These are phyloP conservation scores for Chaetodon trifascialis DNA, from an alignment of 2,113 vertebrate species.

Conservation along the genomic window DNA sequence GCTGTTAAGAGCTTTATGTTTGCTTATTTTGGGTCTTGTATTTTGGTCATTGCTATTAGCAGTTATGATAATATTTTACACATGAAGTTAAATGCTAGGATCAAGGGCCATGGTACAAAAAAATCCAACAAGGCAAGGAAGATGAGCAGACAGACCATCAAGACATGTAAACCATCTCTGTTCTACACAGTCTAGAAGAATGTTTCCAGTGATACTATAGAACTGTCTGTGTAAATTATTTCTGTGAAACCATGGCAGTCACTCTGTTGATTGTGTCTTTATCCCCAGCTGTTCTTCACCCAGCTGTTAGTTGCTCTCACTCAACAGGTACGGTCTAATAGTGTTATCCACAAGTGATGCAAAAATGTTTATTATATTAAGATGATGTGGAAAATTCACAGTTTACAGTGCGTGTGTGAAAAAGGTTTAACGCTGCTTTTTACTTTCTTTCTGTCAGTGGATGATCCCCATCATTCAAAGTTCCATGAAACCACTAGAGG, in stretches of 20 bases:
- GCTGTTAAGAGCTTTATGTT: not conserved
- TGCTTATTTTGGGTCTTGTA: not conserved
- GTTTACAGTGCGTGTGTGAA: not conserved
- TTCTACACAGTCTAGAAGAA: not conserved
- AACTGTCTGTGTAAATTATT: not conserved
- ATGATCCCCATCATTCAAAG: conserved; percentile 94
- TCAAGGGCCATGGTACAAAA: not conserved
- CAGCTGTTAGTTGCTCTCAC: conserved; percentile 91
- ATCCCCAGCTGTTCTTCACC: conserved; percentile 88
- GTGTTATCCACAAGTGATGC: not conserved
- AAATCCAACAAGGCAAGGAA: not conserved
- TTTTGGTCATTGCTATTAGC: not conserved
- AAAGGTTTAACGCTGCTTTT: not conserved
- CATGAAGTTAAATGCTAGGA: not conserved
- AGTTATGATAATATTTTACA: not conserved
- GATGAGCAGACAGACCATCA: not conserved
- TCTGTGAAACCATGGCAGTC: not conserved
- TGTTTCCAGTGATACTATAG: too few relatives aligned
- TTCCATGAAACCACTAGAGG: conserved; percentile 95
- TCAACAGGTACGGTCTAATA: conserved; percentile 87
- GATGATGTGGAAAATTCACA: too few relatives aligned
- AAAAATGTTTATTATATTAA: too few relatives aligned
- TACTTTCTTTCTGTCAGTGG: conserved; percentile 84
- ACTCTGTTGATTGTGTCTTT: conserved; percentile 39
- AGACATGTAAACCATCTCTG: too few relatives aligned